Base-by-base conservation (phyloP, 2,888 invertebrate genomes). In the Drosophila peninsularis region DNA sequence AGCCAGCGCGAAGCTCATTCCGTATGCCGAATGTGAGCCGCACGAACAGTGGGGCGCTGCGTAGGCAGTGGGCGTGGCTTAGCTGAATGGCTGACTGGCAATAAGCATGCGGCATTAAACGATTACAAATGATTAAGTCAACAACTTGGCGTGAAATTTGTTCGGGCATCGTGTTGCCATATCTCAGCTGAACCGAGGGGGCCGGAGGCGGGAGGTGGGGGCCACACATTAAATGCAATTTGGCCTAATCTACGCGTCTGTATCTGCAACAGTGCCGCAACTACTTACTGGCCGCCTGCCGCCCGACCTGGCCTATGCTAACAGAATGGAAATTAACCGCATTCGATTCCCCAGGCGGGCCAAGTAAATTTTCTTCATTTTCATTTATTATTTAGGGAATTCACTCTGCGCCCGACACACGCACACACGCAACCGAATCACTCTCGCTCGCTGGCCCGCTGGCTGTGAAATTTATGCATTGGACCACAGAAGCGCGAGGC, bases 81-180 rank as follows among this genome's bases (percentile, higher is more conserved):
- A 32, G 27, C 52, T 45, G 42, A 58, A 60, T 68, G 45, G 30
- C 61, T 55, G 64, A 36, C 44, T 76, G 44, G 56, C 62, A 69
- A 62, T 73, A 66, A 70, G 65, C 66, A 70, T 62, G 67, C 62
- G 47, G 80, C 77, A 76, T 86, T 69, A 86, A 88, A 67, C 87
- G 89, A 85, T 86, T 88, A 74, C 81, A 86, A 81, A 83, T 83
- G 84, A 80, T 88, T 75, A 79, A 80, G 83, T 83, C 78, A 44
- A 57, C 72, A 76, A 71, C 67, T 78, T 74, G 68, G 78, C 78
- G 66, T 69, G 54, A 88, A 72, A 78, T 80, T 82, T 80, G 77
- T 60, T 62, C 47, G 53, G 34, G 34, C 65, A 44, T 56, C 57
- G 47, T 68, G 37, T 42, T 45, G 19, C 37, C 50, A 19, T 44